phyloP scores from a whole-genome alignment of 2,888 invertebrate species.

The Steinernema hermaphroditum region DNA sequence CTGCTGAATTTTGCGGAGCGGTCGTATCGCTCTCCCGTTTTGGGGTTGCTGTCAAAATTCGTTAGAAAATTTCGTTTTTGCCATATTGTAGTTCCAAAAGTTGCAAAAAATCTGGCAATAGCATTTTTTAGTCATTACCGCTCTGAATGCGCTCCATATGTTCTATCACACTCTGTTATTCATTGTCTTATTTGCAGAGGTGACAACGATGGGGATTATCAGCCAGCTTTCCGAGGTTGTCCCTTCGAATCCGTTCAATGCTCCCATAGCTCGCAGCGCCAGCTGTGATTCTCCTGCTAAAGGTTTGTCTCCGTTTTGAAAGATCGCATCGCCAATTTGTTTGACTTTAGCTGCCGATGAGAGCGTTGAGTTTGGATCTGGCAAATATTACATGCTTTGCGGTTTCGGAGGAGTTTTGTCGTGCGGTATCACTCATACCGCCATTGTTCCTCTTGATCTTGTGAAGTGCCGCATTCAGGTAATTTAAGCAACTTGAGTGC shows the following conservation, averaged over 20 bases:
- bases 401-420: constrained; percentile 86
- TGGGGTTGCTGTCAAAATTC: too few species aligned
- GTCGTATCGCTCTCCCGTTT: too few species aligned
- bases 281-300: constrained; percentile 13
- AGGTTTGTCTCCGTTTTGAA: too few species aligned
- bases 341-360: too few species aligned
- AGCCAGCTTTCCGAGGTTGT: constrained; percentile 54
- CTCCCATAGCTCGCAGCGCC: constrained; percentile 52
- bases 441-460: constrained; percentile 89
- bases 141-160: too few species aligned
- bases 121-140: too few species aligned
- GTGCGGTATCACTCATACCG: constrained; percentile 82
- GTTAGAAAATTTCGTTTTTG: too few species aligned
- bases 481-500: background rate
- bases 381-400: constrained; percentile 86
- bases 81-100: too few species aligned
- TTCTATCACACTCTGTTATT: too few species aligned
- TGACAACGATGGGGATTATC: constrained; percentile 59
- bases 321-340: too few species aligned
- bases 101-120: too few species aligned
- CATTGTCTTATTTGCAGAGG: constrained; percentile 32
- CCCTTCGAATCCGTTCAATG: constrained; percentile 57
- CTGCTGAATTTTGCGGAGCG: too few species aligned
- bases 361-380: constrained; percentile 81
- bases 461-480: constrained; percentile 88